Conservation (phyloP, 2,888 invertebrate species). For the Xestia rhomboidea region DNA sequence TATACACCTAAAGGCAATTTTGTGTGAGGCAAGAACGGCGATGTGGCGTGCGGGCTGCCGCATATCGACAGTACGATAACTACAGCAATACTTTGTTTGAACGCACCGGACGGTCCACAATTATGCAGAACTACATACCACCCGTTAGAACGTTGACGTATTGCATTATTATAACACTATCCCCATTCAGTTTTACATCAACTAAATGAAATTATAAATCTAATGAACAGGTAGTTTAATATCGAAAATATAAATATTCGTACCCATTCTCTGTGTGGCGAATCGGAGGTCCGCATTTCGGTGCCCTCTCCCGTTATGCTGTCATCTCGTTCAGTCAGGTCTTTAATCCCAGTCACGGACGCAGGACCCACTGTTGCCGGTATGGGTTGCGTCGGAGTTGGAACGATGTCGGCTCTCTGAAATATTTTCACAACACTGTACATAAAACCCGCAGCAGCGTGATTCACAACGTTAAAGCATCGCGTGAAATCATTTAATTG, state of each 20-base stretch:
- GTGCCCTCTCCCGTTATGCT: constrained; percentile 81
- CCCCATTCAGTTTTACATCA: constrained; percentile 11
- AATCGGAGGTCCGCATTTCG: constrained; percentile 76
- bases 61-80: constrained; percentile 49
- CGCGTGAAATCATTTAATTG: constrained; percentile 45
- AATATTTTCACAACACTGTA: constrained; percentile 43
- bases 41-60: constrained; percentile 78
- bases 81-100: neutral
- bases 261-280: constrained; percentile 81
- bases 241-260: constrained; percentile 48
- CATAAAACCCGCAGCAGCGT: constrained; percentile 12
- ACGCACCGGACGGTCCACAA: neutral
- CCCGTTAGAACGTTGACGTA: neutral
- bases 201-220: constrained; percentile 33
- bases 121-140: neutral
- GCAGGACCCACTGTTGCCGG: constrained; percentile 69
- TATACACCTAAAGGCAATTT: constrained; percentile 4
- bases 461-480: constrained; percentile 33
- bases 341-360: constrained; percentile 62
- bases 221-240: constrained; percentile 24
- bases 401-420: constrained; percentile 68
- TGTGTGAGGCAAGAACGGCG: constrained; percentile 40
- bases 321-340: constrained; percentile 73
- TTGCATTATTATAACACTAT: neutral
- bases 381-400: constrained; percentile 72